Base-by-base conservation (phyloP, 1,140 invertebrate genomes). In the Octopus bimaculoides region DNA sequence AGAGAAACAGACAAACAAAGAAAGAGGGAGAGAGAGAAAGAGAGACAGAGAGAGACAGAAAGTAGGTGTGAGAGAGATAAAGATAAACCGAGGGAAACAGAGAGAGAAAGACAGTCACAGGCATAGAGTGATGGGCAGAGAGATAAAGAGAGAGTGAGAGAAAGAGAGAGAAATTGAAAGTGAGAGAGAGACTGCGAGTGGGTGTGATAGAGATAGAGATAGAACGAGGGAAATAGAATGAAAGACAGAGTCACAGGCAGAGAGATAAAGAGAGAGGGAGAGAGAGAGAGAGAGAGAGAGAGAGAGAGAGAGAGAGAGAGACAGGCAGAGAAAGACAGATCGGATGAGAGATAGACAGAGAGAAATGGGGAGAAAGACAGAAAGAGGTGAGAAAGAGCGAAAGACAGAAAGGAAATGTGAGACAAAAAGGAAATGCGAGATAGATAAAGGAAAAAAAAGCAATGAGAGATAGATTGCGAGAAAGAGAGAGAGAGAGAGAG, bases 271-370 rank as follows among this genome's bases (percentile, higher is more conserved):
- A 66, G 61, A 66, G 9, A 66, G 61, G n/a, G 61, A 66, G 61
- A 66, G 61, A 66, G 9, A 66, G 61, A 66, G 61, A 66, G 61
- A 66, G 61, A 66, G 61, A 66, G 61, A 66, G 9, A 66, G 61
- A 66, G 9, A 66, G 61, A 66, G 9, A 66, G 9, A 66, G 61
- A 66, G 9, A 66, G 61, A 66, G 61, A 66, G 61, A 66, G n/a
- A n/a, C n/a, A n/a, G n/a, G n/a, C n/a, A n/a, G n/a, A n/a, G n/a
- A 9, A 66, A 66, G 9, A 66, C 61, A 66, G 9, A 66, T n/a
- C 9, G 61, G n/a, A 9, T 10, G 61, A 66, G 61, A 66, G 61
- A 66, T n/a, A 66, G 61, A 66, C 61, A 66, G n/a, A n/a, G n/a
- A n/a, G n/a, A n/a, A n/a, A n/a, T n/a, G n/a, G n/a, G n/a, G n/a